Conservation (phyloP, 2,888 invertebrate species). For the Cabera pusaria region DNA sequence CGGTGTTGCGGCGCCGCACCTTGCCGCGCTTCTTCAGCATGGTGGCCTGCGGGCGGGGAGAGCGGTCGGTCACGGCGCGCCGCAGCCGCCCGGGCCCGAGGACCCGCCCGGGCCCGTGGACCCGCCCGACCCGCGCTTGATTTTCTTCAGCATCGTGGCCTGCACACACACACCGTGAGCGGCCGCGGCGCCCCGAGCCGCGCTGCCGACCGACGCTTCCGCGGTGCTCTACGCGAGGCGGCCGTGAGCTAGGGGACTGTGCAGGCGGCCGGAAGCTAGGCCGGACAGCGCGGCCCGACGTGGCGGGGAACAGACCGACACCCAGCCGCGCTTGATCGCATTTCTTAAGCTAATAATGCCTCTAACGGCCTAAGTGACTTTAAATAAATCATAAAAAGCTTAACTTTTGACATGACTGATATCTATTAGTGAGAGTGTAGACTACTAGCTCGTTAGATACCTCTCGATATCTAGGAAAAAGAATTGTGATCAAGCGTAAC, state of each 20-base stretch:
- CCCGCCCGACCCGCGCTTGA: conserved; percentile 95
- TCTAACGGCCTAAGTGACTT: no score
- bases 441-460: no score
- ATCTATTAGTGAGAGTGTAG: no score
- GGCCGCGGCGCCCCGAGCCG: conserved; percentile 39
- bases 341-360: not conserved
- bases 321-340: conserved; percentile 44
- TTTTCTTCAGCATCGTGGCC: conserved; percentile 99
- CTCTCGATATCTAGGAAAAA: not conserved
- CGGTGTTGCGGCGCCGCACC: conserved; percentile 98
- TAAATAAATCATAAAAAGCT: not conserved
- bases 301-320: no score
- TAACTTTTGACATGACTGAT: no score
- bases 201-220: no score
- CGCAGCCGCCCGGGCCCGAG: conserved; percentile 67
- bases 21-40: conserved; percentile 99
- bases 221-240: no score
- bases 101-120: conserved; percentile 82
- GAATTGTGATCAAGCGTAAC: conserved; percentile 36
- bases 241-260: conserved; percentile 35
- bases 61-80: conserved; percentile 80
- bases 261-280: conserved; percentile 68
- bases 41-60: conserved; percentile 90
- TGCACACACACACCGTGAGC: conserved; percentile 78
- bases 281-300: no score